Conservation (phyloP, 1,140 invertebrate species). For the Zaprionus africanus region DNA sequence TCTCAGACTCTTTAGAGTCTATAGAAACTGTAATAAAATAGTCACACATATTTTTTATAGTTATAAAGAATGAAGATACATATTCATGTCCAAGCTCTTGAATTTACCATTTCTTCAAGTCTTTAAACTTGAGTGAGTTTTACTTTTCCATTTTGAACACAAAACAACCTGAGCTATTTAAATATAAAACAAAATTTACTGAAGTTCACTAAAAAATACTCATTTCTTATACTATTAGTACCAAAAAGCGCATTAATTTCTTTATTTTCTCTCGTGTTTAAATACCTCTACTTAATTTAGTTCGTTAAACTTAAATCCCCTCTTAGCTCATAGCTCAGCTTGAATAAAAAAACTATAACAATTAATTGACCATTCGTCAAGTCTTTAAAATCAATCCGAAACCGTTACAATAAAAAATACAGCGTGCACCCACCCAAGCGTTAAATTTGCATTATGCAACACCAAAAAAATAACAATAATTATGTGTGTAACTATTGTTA, state of each 20-base stretch:
- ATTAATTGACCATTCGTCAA: background rate
- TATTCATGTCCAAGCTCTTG: background rate
- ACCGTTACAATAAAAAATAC: constrained; percentile 1
- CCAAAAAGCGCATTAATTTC: background rate
- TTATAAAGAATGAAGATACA: background rate
- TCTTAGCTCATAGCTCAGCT: background rate
- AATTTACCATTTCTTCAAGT: background rate
- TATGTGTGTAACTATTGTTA: background rate
- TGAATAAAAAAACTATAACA: background rate
- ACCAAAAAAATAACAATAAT: background rate
- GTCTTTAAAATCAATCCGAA: background rate
- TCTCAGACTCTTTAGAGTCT: no score
- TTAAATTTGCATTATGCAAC: constrained; percentile 28
- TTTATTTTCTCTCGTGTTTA: background rate
- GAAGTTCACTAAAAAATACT: background rate
- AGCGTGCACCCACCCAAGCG: background rate
- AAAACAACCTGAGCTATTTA: background rate
- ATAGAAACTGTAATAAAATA: no score
- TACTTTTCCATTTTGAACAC: background rate
- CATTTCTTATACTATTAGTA: background rate
- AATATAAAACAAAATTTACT: background rate
- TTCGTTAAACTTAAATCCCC: background rate
- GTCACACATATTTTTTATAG: background rate
- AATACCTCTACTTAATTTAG: background rate
- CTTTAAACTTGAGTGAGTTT: background rate